Conservation (phyloP, 2,797 vertebrate species). For the Halcyon leucocephala region DNA sequence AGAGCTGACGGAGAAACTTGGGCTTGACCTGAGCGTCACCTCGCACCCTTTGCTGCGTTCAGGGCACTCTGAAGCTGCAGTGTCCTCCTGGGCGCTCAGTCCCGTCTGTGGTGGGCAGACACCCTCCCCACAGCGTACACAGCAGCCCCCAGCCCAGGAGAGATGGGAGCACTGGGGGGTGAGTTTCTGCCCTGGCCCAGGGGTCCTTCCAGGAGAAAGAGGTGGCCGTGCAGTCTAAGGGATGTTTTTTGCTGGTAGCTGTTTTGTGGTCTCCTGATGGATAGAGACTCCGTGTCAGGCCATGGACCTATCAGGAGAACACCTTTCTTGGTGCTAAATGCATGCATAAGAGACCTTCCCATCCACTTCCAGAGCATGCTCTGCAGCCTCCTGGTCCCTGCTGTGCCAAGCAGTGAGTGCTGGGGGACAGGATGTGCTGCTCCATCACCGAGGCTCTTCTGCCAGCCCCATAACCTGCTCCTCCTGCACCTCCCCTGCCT, state of each 20-base stretch:
- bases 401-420: fast-evolving
- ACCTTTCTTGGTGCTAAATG: not conserved
- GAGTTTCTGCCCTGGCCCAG: too few species aligned
- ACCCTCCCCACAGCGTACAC: fast-evolving
- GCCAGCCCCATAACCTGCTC: not conserved
- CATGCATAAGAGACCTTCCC: too few species aligned
- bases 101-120: fast-evolving
- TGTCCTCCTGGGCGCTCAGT: not conserved
- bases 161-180: not conserved
- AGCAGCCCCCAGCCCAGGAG: not conserved
- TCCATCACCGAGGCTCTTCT: not conserved
- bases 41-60: not conserved
- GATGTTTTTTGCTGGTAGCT: fast-evolving
- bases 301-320: not conserved
- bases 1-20: not conserved
- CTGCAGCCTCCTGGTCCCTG: too few species aligned
- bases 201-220: not conserved
- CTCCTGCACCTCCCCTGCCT: not conserved
- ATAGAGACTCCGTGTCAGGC: not conserved
- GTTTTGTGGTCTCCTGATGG: not conserved
- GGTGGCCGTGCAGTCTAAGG: fast-evolving
- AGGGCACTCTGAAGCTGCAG: not conserved
- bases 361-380: not conserved
- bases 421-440: too few species aligned
- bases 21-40: not conserved